Evolutionary conservation across 35 echinoderm and acorn worm species (phyloP).

Genomic region (Heliocidaris tuberculata): DNA sequence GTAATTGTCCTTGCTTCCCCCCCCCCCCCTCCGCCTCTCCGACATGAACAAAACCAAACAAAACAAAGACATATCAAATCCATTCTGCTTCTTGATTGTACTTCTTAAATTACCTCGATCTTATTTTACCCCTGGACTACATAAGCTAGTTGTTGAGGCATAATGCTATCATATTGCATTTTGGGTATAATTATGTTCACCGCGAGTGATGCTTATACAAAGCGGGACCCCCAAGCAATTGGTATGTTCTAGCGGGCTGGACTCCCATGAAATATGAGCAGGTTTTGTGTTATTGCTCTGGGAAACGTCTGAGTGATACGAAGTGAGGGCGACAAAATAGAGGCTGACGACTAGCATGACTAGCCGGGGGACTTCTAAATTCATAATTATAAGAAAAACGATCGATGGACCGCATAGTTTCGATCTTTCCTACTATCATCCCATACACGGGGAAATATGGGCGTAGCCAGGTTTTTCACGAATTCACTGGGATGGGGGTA

Average conservation of each 20-base stretch:
- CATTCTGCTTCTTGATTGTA: neutral
- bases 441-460: neutral
- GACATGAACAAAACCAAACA: no score
- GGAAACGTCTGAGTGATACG: neutral
- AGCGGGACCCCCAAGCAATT: neutral
- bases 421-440: neutral
- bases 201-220: neutral
- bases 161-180: neutral
- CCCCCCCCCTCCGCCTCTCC: no score
- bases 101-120: neutral
- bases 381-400: neutral
- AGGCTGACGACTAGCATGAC: neutral
- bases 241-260: neutral
- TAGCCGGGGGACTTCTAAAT: neutral
- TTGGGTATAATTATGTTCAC: neutral
- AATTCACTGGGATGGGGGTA: no score
- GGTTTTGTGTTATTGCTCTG: neutral
- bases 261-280: neutral
- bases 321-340: neutral
- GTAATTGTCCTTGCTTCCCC: no score
- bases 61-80: no score
- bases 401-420: neutral
- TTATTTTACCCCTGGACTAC: neutral
- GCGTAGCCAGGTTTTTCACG: neutral
- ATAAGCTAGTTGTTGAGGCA: neutral